Evolutionary conservation across 37 sponge, comb jelly and placozoan genomes (phyloP).

Genomic region (Oscarella lobularis): DNA sequence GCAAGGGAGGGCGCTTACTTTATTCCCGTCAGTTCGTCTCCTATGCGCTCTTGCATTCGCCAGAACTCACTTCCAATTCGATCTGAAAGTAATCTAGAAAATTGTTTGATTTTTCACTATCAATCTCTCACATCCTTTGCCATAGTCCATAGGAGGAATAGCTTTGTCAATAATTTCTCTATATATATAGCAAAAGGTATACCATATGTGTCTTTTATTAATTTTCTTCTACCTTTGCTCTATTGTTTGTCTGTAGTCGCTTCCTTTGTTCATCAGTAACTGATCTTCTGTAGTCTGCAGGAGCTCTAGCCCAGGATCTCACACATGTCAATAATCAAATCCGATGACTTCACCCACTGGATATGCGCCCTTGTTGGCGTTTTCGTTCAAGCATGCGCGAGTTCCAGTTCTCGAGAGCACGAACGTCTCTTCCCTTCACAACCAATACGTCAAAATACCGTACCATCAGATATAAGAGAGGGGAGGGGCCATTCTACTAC

Average conservation of each 20-base stretch:
- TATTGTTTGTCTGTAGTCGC: constrained; percentile 43
- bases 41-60: constrained; percentile 58
- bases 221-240: constrained; percentile 38
- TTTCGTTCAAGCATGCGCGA: constrained; percentile 37
- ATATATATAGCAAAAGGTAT: background rate
- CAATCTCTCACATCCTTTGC: constrained; percentile 72
- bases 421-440: constrained; percentile 26
- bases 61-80: constrained; percentile 88
- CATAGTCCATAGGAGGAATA: constrained; percentile 59
- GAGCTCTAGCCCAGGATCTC: background rate
- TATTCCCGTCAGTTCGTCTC: constrained; percentile 55
- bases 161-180: constrained; percentile 67
- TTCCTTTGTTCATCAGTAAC: constrained; percentile 71
- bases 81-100: constrained; percentile 20
- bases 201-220: too few relatives aligned
- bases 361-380: constrained; percentile 37
- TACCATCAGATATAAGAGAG: too few relatives aligned
- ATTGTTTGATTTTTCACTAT: background rate
- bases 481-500: too few relatives aligned
- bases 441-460: too few relatives aligned
- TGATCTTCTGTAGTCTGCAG: constrained; percentile 13
- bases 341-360: constrained; percentile 13
- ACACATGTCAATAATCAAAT: too few relatives aligned
- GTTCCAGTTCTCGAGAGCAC: constrained; percentile 66
- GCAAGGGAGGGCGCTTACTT: constrained; percentile 60